These are phyloP conservation scores for Apteryx owenii DNA, from an alignment of 2,113 vertebrate genomes.

Conservation along the genomic window DNA sequence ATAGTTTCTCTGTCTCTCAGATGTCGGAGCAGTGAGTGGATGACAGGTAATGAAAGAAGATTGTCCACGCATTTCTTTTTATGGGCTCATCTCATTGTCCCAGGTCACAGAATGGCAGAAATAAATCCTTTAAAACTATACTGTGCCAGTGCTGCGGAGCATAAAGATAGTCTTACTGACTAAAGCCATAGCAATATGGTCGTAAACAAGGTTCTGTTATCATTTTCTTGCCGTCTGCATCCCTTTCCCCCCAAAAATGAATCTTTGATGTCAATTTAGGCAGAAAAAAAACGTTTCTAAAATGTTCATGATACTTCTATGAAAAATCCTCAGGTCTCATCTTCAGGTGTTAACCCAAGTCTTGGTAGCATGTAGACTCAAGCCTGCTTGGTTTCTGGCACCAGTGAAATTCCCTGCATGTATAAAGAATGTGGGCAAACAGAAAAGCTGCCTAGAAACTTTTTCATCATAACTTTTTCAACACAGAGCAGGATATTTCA, in stretches of 20 bases:
- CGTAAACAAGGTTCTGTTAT: neutral
- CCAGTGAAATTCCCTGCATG: neutral
- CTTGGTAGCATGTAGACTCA: neutral
- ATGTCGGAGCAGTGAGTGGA: neutral
- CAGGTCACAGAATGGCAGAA: slow-evolving; percentile 6
- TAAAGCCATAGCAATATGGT: neutral
- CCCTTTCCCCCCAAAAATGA: neutral
- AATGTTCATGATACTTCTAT: neutral
- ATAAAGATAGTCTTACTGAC: neutral
- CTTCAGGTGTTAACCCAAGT: neutral
- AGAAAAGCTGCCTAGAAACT: neutral
- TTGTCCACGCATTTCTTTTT: slow-evolving; percentile 29
- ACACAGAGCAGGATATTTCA: neutral
- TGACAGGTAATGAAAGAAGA: slow-evolving; percentile 38
- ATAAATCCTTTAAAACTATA: slow-evolving; percentile 29
- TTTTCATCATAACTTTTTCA: neutral
- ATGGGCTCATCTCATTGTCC: slow-evolving; percentile 8
- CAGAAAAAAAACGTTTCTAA: neutral
- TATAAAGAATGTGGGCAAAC: neutral
- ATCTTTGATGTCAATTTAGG: neutral
- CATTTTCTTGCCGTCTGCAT: neutral
- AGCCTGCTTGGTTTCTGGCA: neutral
- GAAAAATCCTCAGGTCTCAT: neutral
- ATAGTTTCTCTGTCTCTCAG: slow-evolving; percentile 35
- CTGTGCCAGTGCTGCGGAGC: neutral